Evolutionary conservation across 2,888 invertebrate genomes (phyloP).

Genomic region (Brachyptera risi): DNA sequence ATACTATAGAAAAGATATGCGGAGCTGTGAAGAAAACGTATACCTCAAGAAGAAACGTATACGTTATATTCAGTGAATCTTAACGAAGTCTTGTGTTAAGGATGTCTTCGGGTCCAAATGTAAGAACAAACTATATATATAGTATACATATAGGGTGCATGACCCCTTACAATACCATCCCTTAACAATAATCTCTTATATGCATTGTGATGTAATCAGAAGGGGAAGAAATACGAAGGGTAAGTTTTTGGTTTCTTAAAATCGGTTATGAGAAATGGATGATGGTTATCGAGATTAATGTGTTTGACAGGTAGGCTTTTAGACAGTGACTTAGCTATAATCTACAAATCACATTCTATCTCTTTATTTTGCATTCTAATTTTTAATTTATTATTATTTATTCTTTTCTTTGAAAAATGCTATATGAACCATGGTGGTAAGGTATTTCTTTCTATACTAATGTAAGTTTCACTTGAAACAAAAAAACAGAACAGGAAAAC

Average conservation of each 20-base stretch:
- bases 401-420: too few species aligned
- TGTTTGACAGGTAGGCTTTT: not conserved
- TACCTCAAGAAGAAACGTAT: slow-evolving; percentile 5
- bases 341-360: too few species aligned
- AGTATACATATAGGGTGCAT: not conserved
- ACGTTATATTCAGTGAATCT: slow-evolving; percentile 5
- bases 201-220: not conserved
- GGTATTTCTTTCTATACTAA: too few species aligned
- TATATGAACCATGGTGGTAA: too few species aligned
- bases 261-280: not conserved
- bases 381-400: too few species aligned
- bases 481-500: too few species aligned
- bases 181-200: slow-evolving; percentile 1
- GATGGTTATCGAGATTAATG: not conserved
- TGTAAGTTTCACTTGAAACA: too few species aligned
- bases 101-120: slow-evolving; percentile 3
- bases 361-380: too few species aligned
- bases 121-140: not conserved
- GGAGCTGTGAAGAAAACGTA: not conserved
- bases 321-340: too few species aligned
- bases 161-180: slow-evolving; percentile 11
- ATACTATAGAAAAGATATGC: not conserved
- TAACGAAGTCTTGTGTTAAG: slow-evolving; percentile 12
- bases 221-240: slow-evolving; percentile 3
- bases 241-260: not conserved